Conservation (phyloP, 2,888 invertebrate genomes). For the Drosophila quinaria region DNA sequence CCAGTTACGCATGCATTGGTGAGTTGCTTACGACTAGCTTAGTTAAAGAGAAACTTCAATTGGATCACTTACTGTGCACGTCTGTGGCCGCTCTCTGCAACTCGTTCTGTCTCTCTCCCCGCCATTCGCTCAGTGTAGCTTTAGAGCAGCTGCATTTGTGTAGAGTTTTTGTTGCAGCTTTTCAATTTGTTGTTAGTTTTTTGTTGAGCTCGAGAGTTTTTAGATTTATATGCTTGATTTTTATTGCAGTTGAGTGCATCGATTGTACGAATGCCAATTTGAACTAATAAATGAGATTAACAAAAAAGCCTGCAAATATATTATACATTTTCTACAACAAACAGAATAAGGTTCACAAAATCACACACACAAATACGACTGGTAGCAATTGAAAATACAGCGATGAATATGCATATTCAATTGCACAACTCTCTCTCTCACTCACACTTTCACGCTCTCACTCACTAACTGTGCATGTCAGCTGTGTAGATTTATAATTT, state of each 20-base stretch:
- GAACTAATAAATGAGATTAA: conserved; percentile 75
- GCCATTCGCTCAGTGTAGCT: neutral
- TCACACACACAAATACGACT: conserved; percentile 1
- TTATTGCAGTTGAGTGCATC: conserved; percentile 55
- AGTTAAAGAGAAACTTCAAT: neutral
- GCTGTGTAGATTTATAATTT: conserved; percentile 27
- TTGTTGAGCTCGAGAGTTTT: conserved; percentile 16
- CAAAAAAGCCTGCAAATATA: conserved; percentile 42
- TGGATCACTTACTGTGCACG: neutral
- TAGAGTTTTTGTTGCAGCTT: conserved; percentile 9
- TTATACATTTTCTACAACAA: conserved; percentile 16
- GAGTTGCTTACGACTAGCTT: too few relatives aligned
- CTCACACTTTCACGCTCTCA: neutral
- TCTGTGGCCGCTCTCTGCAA: neutral
- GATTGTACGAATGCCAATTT: conserved; percentile 58
- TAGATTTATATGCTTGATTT: conserved; percentile 61
- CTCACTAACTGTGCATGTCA: neutral
- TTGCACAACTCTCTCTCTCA: conserved; percentile 10
- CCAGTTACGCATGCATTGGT: too few relatives aligned
- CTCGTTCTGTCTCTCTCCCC: neutral
- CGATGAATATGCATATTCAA: conserved; percentile 21
- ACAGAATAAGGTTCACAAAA: conserved; percentile 15
- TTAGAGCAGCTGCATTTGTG: neutral
- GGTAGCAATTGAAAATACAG: conserved; percentile 10
- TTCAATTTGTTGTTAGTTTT: conserved; percentile 8